These are phyloP conservation scores for Myotis yumanensis DNA, from an alignment of 2,113 vertebrate species.

Conservation along the genomic window DNA sequence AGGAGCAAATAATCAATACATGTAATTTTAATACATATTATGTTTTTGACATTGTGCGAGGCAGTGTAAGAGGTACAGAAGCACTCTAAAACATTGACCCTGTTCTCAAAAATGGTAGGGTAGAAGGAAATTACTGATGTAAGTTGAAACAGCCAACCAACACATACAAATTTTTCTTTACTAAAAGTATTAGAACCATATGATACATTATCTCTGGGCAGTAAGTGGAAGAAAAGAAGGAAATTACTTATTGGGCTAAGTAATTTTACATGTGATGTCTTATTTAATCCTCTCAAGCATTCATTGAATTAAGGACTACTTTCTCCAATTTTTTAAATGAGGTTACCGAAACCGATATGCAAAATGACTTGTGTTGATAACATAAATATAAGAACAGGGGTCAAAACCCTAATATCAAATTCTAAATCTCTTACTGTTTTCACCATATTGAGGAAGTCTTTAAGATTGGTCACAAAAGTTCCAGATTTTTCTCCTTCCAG, in stretches of 20 bases:
- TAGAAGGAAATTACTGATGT: not conserved
- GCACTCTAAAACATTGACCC: not conserved
- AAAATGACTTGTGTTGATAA: not conserved
- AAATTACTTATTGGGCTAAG: not conserved
- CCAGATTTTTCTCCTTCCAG: not conserved
- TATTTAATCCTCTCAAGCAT: not conserved
- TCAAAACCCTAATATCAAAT: not conserved
- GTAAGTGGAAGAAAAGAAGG: not conserved
- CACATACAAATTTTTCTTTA: not conserved
- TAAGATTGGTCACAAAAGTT: not conserved
- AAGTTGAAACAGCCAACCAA: not conserved
- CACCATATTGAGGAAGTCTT: not conserved
- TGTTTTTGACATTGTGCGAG: not conserved
- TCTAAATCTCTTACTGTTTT: not conserved
- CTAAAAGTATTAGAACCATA: not conserved
- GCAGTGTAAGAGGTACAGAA: not conserved
- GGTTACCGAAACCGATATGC: not conserved
- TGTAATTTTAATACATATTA: not conserved
- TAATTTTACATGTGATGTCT: not conserved
- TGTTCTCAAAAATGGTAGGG: not conserved
- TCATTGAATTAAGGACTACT: not conserved
- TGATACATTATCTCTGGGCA: not conserved
- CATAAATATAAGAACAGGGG: not conserved
- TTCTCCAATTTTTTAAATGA: not conserved
- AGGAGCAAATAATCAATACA: slow-evolving; percentile 2